A percentile compares a stretch with the other conserved stretches of the same genome.
Conservation (phyloP, 1,140 invertebrate species). For the Mycetomoellerius zeteki region DNA sequence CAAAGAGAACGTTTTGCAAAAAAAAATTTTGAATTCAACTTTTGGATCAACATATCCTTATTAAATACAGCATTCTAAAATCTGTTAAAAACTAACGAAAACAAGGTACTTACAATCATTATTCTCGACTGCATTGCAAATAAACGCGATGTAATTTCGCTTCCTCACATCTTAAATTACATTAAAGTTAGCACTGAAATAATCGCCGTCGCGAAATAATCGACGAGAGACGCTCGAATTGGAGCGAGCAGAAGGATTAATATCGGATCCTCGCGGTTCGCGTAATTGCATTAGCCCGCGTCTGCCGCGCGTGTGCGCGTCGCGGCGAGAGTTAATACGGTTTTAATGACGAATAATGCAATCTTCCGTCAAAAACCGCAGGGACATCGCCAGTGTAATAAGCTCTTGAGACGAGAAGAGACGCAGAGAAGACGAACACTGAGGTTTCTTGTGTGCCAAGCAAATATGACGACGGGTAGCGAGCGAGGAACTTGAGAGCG, state of each 20-base stretch:
- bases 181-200: conserved; percentile 33
- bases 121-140: conserved; percentile 1
- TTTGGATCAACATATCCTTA: not conserved
- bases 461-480: conserved; percentile 31
- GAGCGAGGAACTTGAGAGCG: conserved; percentile 41
- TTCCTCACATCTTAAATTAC: conserved; percentile 6
- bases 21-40: not conserved
- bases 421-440: conserved; percentile 17
- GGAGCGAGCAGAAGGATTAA: conserved; percentile 43
- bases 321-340: conserved; percentile 64
- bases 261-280: conserved; percentile 60
- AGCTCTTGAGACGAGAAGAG: conserved; percentile 54
- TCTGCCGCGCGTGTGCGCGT: conserved; percentile 32
- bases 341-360: conserved; percentile 75
- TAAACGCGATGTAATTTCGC: conserved; percentile 8
- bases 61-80: not conserved
- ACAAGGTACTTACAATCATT: not conserved
- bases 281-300: conserved; percentile 63
- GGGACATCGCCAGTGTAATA: conserved; percentile 61
- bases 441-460: conserved; percentile 23
- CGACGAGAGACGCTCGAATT: conserved; percentile 25
- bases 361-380: conserved; percentile 67
- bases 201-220: conserved; percentile 41
- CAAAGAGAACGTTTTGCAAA: not conserved
- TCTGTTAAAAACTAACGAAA: not conserved